Conservation (phyloP, 2,113 vertebrate species). For the Pseudorectes ferrugineus region DNA sequence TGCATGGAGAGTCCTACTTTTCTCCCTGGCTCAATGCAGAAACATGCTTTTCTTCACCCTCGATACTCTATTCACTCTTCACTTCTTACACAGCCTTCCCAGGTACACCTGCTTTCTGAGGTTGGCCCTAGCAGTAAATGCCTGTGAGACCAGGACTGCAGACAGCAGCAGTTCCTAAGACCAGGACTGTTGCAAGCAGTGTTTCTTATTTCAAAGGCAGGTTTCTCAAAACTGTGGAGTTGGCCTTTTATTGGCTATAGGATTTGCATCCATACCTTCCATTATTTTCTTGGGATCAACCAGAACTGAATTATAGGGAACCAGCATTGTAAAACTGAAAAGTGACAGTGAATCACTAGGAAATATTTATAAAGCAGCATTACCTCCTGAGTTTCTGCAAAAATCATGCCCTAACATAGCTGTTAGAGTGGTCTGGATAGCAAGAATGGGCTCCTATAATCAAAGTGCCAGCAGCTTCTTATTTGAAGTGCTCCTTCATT, state of each 20-base stretch:
- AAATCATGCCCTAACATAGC: not conserved
- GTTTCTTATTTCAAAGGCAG: not conserved
- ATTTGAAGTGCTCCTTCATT: not conserved
- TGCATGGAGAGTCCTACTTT: not conserved
- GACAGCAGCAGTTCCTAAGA: not conserved
- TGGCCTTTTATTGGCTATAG: not conserved
- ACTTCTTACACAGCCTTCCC: not conserved
- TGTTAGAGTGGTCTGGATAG: not conserved
- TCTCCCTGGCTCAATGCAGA: not conserved
- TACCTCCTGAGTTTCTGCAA: not conserved
- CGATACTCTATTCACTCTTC: not conserved
- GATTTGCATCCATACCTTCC: not conserved
- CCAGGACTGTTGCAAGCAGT: not conserved
- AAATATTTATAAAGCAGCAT: not conserved
- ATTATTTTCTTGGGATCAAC: not conserved
- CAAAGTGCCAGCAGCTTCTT: not conserved
- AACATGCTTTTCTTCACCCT: not conserved
- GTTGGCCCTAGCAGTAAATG: not conserved
- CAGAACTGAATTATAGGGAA: not conserved
- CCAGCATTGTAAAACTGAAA: not conserved
- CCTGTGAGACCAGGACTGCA: not conserved
- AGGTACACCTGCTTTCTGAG: not conserved
- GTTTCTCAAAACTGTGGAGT: not conserved
- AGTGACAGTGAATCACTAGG: not conserved
- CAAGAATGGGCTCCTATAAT: not conserved